Conservation (phyloP, 2,888 invertebrate species). For the Melipona beecheii region DNA sequence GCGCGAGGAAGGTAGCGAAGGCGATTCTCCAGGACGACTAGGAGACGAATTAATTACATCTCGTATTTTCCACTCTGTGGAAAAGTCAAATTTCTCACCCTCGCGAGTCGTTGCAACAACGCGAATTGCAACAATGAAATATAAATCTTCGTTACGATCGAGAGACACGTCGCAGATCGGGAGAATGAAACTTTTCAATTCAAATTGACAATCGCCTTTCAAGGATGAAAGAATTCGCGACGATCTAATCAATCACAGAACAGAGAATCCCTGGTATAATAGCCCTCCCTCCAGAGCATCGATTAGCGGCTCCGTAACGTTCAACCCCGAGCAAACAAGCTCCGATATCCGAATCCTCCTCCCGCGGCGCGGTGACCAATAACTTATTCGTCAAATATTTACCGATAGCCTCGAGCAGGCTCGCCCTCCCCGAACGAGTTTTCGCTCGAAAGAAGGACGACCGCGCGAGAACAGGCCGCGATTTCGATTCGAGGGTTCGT, state of each 20-base stretch:
- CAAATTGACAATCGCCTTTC: not conserved
- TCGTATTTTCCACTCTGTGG: no score
- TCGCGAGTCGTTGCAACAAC: no score
- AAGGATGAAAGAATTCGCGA: not conserved
- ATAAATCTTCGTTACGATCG: no score
- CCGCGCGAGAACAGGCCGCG: not conserved
- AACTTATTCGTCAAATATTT: slow-evolving; percentile 3
- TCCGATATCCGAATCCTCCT: not conserved
- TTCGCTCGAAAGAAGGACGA: not conserved
- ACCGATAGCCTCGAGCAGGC: not conserved
- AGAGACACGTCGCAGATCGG: no score
- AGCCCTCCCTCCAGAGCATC: not conserved
- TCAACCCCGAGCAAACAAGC: not conserved
- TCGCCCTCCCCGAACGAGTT: not conserved
- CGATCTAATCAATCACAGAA: not conserved
- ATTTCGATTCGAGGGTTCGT: not conserved
- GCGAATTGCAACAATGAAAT: no score
- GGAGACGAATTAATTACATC: not conserved
- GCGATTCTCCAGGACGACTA: no score
- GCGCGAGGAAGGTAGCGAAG: not conserved
- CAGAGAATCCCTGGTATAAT: not conserved
- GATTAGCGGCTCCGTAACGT: not conserved
- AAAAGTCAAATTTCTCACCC: no score
- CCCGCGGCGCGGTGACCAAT: not conserved
- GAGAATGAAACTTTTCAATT: not conserved